Evolutionary conservation across 2,888 invertebrate species (phyloP).

Genomic region (Trachelus tabidus): DNA sequence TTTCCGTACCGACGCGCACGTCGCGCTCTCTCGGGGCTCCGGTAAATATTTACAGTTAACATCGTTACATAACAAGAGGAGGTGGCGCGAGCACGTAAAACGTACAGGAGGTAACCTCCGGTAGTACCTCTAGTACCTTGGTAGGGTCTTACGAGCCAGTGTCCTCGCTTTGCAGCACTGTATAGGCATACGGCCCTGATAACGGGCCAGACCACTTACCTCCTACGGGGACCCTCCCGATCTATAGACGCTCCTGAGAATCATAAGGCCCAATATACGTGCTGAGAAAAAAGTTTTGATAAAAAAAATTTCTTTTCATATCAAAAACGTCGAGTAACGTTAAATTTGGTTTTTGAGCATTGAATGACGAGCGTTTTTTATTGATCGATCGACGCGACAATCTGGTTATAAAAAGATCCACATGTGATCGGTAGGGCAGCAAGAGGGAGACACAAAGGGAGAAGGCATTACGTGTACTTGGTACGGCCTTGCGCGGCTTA

Average conservation of each 20-base stretch:
- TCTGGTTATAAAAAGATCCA: not conserved
- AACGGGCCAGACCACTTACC: not conserved
- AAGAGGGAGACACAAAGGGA: not conserved
- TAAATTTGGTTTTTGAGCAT: too few species aligned
- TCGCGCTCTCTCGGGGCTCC: conserved; percentile 32
- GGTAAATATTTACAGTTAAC: conserved; percentile 63
- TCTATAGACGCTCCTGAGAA: not conserved
- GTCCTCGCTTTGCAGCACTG: not conserved
- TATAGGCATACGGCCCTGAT: not conserved
- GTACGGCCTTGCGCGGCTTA: conserved; percentile 50
- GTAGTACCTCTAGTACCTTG: not conserved
- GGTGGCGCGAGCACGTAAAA: conserved; percentile 27
- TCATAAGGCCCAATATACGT: not conserved
- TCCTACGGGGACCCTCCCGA: not conserved
- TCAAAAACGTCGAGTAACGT: not conserved
- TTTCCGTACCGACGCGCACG: conserved; percentile 39
- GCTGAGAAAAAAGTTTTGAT: too few species aligned
- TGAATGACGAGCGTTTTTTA: not conserved
- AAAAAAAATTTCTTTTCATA: not conserved
- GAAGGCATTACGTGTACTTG: conserved; percentile 8
- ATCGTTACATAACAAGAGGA: conserved; percentile 55
- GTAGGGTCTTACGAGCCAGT: conserved; percentile 31
- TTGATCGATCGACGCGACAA: not conserved
- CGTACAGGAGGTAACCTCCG: not conserved
- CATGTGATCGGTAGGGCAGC: not conserved